These are phyloP conservation scores for Eupeodes corollae DNA, from an alignment of 1,140 invertebrate genomes.

Conservation along the genomic window DNA sequence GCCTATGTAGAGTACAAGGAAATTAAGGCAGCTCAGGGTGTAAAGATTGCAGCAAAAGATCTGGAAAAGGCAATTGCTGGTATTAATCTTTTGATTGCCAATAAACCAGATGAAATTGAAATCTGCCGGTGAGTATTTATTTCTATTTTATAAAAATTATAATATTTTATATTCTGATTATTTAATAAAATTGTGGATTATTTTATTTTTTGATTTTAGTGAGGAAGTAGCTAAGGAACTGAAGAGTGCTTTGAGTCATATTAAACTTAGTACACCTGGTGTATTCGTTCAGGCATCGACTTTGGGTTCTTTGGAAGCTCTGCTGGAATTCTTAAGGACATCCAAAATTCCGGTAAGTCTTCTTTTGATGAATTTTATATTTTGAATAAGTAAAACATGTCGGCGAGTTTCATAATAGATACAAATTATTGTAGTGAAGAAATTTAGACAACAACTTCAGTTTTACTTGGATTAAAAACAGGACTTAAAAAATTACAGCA, in stretches of 20 bases:
- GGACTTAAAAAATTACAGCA: too few relatives aligned
- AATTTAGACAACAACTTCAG: too few relatives aligned
- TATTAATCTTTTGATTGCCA: conserved; percentile 76
- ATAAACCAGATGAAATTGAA: conserved; percentile 89
- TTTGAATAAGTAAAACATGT: too few relatives aligned
- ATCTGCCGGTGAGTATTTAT: conserved; percentile 44
- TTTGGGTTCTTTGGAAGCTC: conserved; percentile 91
- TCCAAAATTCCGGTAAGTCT: conserved; percentile 89
- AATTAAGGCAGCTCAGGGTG: conserved; percentile 91
- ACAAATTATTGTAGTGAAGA: too few relatives aligned
- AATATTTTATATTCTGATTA: background rate
- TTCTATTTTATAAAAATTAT: background rate
- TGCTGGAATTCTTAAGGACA: conserved; percentile 87
- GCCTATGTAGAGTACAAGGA: conserved; percentile 94
- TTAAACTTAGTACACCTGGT: conserved; percentile 83
- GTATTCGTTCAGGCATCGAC: conserved; percentile 99
- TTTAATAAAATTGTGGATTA: background rate
- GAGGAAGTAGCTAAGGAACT: conserved; percentile 73
- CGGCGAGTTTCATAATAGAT: too few relatives aligned
- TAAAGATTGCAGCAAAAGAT: conserved; percentile 96
- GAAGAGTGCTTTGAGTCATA: conserved; percentile 78
- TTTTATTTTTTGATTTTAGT: conserved; percentile 35
- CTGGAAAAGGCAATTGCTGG: conserved; percentile 95
- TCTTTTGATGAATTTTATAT: too few relatives aligned
- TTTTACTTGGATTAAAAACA: too few relatives aligned